Evolutionary conservation across 1,140 invertebrate species (phyloP), one percentile per base, ranked within the genome.

Genomic region (Drosophila azteca): DNA sequence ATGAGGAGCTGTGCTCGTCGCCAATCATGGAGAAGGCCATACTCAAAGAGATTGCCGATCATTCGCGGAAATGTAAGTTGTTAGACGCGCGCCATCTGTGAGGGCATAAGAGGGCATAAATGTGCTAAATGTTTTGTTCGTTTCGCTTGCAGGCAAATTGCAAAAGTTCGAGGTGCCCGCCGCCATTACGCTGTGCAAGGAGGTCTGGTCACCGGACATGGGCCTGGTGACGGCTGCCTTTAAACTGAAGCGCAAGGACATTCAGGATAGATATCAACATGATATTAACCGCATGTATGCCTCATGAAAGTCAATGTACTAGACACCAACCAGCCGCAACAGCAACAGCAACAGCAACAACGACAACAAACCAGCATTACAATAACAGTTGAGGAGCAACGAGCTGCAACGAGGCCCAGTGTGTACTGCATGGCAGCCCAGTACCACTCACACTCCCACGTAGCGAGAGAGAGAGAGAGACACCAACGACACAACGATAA

Each of bases 171-270:
- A 99, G 93, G 95, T 99, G 54, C 98, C 98, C 0, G 95, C 95
- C n/a, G 97, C 96, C 3, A 94, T 99, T 6, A 97, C 96, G 91
- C 92, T 99, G 17, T 96, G 96, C 80, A 93, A 95, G 22, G 98
- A 99, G 81, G 95, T 97, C 48, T 99, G 98, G 98, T 97, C 97
- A 0, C 98, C 98, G 0, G 98, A 98, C 90, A 97, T 96, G 94
- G 98, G 98, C 43, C 94, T 99, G n/a, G 97, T 97, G 0, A 99
- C 98, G 13, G 98, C 98, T 74, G 98, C 98, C 46, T 97, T 99
- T 92, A 99, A 99, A 93, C 93, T 99, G 72, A 98, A 98, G 92
- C 94, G 98, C 72, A 98, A 98, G 94, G 96, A 97, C 82, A 98
- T 99, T 61, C 96, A 99, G 92, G 96, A 98, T 62, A 94, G 95